phyloP scores from a whole-genome alignment of 2,797 vertebrate species.

The Oryzias sinensis region DNA sequence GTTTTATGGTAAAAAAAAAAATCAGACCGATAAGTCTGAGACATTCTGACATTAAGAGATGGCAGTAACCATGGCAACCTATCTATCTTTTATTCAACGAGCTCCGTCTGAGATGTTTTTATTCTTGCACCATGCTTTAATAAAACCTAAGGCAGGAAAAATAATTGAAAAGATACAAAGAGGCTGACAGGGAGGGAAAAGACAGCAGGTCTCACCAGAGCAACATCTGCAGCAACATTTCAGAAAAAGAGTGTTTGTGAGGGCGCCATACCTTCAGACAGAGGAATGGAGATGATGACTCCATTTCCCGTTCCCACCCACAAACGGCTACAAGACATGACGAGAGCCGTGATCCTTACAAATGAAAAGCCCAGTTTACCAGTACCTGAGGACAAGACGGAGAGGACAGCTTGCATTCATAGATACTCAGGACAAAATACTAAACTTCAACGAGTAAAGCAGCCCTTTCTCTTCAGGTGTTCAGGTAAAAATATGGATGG shows the following conservation, averaged over 20 bases:
- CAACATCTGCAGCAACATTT: too few species aligned
- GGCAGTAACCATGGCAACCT: conserved; percentile 39
- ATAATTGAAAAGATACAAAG: not conserved
- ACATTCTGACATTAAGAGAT: not conserved
- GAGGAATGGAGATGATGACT: conserved; percentile 96
- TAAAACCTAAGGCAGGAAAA: conserved; percentile 2
- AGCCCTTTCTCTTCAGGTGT: not conserved
- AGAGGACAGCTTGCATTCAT: conserved; percentile 1
- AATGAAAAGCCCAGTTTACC: conserved; percentile 98
- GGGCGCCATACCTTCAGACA: conserved; percentile 86
- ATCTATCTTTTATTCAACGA: conserved; percentile 18
- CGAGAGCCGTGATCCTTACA: conserved; percentile 93
- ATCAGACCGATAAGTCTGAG: conserved; percentile 5
- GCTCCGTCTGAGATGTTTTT: conserved; percentile 1
- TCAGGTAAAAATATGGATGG: not conserved
- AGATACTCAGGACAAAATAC: not conserved
- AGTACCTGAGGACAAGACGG: conserved; percentile 77
- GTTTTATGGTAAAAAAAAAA: not conserved
- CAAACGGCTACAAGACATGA: conserved; percentile 91
- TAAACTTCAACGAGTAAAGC: not conserved
- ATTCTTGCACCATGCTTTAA: not conserved
- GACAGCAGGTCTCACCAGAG: too few species aligned
- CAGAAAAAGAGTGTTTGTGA: too few species aligned
- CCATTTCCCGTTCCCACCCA: conserved; percentile 98
- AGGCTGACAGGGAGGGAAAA: not conserved